Percentiles rank a stretch among this genome's conserved stretches.
These are phyloP conservation scores for Sebastes jordani DNA, from an alignment of 2,797 vertebrate species.

Conservation along the genomic window DNA sequence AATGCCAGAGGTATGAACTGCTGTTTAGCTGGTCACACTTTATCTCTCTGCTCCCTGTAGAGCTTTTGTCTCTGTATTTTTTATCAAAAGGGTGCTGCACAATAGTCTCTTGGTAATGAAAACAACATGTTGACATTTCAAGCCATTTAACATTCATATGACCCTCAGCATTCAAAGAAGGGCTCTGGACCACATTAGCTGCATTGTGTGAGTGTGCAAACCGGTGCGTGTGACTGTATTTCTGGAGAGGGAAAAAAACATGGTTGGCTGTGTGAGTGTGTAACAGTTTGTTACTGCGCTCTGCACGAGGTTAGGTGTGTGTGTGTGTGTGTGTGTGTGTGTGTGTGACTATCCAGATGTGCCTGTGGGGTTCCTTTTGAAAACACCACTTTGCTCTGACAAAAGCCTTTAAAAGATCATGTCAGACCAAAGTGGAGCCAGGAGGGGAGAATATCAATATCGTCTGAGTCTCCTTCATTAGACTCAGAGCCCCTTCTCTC, in stretches of 20 bases:
- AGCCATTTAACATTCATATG: slow-evolving; percentile 63
- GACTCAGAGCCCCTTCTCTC: slow-evolving; percentile 5
- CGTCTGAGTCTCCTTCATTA: slow-evolving; percentile 47
- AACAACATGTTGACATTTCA: slow-evolving; percentile 68
- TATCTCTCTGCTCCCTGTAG: background rate
- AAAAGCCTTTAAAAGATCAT: slow-evolving; percentile 52
- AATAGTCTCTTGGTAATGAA: slow-evolving; percentile 45
- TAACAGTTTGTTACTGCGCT: background rate
- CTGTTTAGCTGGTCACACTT: slow-evolving; percentile 1
- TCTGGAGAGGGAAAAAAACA: slow-evolving; percentile 1
- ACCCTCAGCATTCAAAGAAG: slow-evolving; percentile 43
- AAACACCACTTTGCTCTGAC: slow-evolving; percentile 39
- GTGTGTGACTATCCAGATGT: background rate
- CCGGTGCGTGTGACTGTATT: background rate
- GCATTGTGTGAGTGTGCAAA: slow-evolving; percentile 16
- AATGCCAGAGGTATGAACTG: slow-evolving; percentile 10
- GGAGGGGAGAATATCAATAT: slow-evolving; percentile 55
- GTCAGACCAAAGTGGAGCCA: slow-evolving; percentile 47
- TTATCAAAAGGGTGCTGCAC: slow-evolving; percentile 6
- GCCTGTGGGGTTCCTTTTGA: slow-evolving; percentile 41
- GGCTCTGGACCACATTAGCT: slow-evolving; percentile 35
- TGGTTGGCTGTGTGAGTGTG: background rate
- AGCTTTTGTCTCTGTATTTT: slow-evolving; percentile 11
- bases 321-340: background rate
- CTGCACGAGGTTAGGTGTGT: background rate